These are phyloP conservation scores for Orchesella cincta DNA, from an alignment of 1,140 invertebrate species.

Conservation along the genomic window DNA sequence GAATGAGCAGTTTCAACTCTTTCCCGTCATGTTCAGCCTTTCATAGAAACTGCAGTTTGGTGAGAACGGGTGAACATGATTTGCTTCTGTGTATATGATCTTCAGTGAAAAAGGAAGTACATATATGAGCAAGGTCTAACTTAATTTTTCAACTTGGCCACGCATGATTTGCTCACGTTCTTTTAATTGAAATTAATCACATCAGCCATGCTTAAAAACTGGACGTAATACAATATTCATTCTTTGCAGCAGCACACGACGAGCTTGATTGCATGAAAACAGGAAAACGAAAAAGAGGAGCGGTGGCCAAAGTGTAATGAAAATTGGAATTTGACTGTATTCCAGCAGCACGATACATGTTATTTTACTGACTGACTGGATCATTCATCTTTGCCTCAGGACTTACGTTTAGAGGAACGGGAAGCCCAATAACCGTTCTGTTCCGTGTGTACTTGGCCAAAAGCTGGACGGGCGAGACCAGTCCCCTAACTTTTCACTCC, in stretches of 20 bases:
- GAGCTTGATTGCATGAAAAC: neutral
- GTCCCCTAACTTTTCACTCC: neutral
- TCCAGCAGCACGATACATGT: neutral
- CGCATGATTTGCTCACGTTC: conserved; percentile 5
- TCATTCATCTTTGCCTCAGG: conserved; percentile 8
- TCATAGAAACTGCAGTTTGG: no score
- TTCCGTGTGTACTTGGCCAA: no score
- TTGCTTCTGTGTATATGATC: no score
- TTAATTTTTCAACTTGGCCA: conserved; percentile 6
- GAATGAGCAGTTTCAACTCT: no score
- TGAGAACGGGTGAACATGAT: no score
- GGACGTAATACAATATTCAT: neutral
- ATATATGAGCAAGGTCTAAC: no score
- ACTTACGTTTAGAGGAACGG: neutral
- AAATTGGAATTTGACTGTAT: conserved; percentile 8
- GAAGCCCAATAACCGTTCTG: no score
- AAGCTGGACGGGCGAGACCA: neutral
- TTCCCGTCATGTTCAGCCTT: no score
- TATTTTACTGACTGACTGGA: neutral
- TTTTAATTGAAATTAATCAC: conserved; percentile 28
- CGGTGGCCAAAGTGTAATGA: neutral
- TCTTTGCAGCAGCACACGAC: neutral
- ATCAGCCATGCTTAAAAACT: neutral
- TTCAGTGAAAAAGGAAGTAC: no score
- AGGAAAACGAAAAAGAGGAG: conserved; percentile 4